Evolutionary conservation across 2,113 vertebrate genomes (phyloP).

Genomic region (Thamnaconus septentrionalis): DNA sequence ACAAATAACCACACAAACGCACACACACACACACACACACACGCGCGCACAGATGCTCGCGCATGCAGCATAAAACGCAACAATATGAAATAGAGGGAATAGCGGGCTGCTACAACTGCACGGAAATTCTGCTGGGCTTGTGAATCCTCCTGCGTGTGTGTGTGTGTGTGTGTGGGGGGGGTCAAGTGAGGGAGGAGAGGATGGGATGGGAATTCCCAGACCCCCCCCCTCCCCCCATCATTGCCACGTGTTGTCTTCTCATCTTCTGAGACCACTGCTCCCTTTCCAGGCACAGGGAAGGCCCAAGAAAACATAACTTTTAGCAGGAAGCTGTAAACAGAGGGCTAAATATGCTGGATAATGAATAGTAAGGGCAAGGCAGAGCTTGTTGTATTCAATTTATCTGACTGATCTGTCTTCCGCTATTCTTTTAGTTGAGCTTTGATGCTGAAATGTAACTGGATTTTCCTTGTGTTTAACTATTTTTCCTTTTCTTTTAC

Average conservation of each 20-base stretch:
- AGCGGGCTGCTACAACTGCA: slow-evolving; percentile 53
- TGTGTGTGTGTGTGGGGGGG: slow-evolving; percentile 1
- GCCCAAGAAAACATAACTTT: too few relatives aligned
- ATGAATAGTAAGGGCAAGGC: not conserved
- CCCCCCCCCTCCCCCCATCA: slow-evolving; percentile 1
- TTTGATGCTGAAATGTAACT: not conserved
- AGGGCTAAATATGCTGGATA: not conserved
- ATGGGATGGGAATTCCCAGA: slow-evolving; percentile 22
- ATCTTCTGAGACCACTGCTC: too few relatives aligned
- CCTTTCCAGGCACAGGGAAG: too few relatives aligned
- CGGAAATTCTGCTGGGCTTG: slow-evolving; percentile 61
- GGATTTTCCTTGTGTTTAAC: not conserved
- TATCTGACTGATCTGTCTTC: too few relatives aligned
- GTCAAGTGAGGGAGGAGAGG: too few relatives aligned
- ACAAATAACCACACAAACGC: slow-evolving; percentile 7
- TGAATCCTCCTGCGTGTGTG: slow-evolving; percentile 39
- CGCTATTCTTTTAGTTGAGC: too few relatives aligned
- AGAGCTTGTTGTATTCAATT: too few relatives aligned
- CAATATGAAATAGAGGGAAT: slow-evolving; percentile 43
- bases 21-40: slow-evolving; percentile 18
- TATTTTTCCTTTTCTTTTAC: too few relatives aligned
- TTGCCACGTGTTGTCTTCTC: slow-evolving; percentile 16
- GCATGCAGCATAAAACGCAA: slow-evolving; percentile 49
- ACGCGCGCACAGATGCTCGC: slow-evolving; percentile 4
- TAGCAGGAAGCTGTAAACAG: too few relatives aligned